Percentiles rank a stretch among this genome's conserved stretches.
Conservation (phyloP, 92 coral and sea anemone genomes). For the Chrysogorgia sp. region DNA sequence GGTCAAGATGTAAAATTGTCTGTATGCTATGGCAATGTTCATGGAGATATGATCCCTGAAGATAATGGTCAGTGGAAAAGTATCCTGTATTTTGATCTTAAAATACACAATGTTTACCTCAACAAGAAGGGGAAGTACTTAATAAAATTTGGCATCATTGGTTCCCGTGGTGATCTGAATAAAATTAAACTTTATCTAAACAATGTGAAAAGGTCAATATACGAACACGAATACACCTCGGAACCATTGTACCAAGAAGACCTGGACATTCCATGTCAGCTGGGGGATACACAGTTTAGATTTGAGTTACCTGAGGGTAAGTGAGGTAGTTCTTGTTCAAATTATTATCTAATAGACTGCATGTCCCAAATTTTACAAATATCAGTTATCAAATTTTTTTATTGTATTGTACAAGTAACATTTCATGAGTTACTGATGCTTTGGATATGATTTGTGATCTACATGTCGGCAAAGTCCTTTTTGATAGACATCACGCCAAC, state of each 20-base stretch:
- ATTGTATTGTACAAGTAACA: no score
- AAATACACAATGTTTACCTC: conserved; percentile 61
- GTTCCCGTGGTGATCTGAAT: conserved; percentile 60
- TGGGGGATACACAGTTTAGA: conserved; percentile 58
- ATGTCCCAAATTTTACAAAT: neutral
- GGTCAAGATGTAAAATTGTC: neutral
- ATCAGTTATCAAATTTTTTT: no score
- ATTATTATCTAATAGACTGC: no score
- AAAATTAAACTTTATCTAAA: conserved; percentile 60
- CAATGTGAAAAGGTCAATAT: conserved; percentile 40
- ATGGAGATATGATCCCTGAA: conserved; percentile 4
- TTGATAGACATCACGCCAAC: no score
- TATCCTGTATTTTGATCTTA: conserved; percentile 1
- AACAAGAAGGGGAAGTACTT: conserved; percentile 64
- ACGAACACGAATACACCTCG: conserved; percentile 60
- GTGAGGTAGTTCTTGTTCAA: neutral
- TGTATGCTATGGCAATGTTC: neutral
- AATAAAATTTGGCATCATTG: conserved; percentile 59
- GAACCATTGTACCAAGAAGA: conserved; percentile 63
- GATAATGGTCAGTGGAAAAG: conserved; percentile 24
- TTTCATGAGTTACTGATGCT: no score
- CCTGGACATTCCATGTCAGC: conserved; percentile 35
- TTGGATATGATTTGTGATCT: no score
- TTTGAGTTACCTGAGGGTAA: conserved; percentile 79
- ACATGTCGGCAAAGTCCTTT: no score